Evolutionary conservation across 2,113 vertebrate species (phyloP), one percentile per base, ranked within the genome.

Genomic region (Austrofundulus limnaeus): DNA sequence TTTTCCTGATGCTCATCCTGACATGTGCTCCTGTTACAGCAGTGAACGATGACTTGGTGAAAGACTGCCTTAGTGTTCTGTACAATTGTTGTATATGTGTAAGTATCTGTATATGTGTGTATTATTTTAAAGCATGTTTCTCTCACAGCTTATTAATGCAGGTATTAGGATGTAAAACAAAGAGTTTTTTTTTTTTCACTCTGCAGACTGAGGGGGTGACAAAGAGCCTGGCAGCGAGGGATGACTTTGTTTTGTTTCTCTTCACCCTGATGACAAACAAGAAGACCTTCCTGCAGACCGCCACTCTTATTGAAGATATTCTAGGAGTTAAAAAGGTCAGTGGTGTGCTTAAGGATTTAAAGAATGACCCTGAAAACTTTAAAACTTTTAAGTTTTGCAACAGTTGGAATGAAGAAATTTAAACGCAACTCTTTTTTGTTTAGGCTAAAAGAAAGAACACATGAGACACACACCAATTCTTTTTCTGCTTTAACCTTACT

Each of bases 71-170:
- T 87, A 96, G 95, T 88, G 94, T 97, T 90, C 92, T 98, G 70
- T 97, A 98, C 90, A 97, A 97, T 88, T 96, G 95, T 10, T 98
- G 96, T 81, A 94, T 98, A 83, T 98, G 96, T 91, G 96, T 98
- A 94, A 95, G 96, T 94, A 65, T 65, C 52, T 20, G 63, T 55
- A 23, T n/a, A n/a, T n/a, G 5, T 10, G 5, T 43, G 41, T 43
- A 17, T 31, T 56, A 24, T 28, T 25, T 57, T 2, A 15, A 25
- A 45, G 2, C 11, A 20, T 20, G 2, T 12, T 43, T 56, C 14
- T 24, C 2, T 16, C 68, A n/a, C 23, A 37, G 11, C 25, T 21
- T 10, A n/a, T 28, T 15, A 39, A 6, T 66, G 19, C 11, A 2
- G 14, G 34, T 41, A 3, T 4, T 20, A 24, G 0, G 6, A 19